These are phyloP conservation scores for Wasmannia auropunctata DNA, from an alignment of 1,140 invertebrate genomes.

Conservation along the genomic window DNA sequence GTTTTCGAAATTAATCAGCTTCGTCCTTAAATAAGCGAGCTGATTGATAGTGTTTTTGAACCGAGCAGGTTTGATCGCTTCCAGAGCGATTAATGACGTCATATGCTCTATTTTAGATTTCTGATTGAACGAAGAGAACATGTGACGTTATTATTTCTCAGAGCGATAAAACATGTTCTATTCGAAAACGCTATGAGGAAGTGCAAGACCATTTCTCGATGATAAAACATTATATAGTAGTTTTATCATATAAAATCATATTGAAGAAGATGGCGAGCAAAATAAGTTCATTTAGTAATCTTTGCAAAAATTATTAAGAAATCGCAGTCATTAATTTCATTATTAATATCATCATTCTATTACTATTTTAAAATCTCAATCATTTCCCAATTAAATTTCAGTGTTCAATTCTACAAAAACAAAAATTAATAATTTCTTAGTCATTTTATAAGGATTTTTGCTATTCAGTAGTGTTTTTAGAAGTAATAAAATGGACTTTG, in stretches of 20 bases:
- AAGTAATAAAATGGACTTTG: not conserved
- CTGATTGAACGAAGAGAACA: too few relatives aligned
- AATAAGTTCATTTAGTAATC: not conserved
- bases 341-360: not conserved
- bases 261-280: not conserved
- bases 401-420: not conserved
- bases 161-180: too few relatives aligned
- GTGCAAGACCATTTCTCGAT: not conserved
- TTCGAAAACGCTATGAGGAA: too few relatives aligned
- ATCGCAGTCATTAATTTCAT: not conserved
- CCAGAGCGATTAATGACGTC: too few relatives aligned
- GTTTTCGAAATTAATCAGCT: not conserved
- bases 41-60: too few relatives aligned
- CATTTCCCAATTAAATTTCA: not conserved
- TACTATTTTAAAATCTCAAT: not conserved
- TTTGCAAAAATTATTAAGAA: not conserved
- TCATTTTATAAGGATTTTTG: not conserved
- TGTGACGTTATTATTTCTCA: too few relatives aligned
- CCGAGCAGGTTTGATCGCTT: too few relatives aligned
- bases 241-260: not conserved
- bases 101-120: too few relatives aligned
- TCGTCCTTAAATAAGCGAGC: not conserved
- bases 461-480: not conserved
- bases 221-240: conserved; percentile 10
- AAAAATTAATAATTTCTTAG: not conserved